Percentiles rank a stretch among this genome's conserved stretches.
phyloP scores from a whole-genome alignment of 1,140 invertebrate species.

The Macrobrachium rosenbergii region DNA sequence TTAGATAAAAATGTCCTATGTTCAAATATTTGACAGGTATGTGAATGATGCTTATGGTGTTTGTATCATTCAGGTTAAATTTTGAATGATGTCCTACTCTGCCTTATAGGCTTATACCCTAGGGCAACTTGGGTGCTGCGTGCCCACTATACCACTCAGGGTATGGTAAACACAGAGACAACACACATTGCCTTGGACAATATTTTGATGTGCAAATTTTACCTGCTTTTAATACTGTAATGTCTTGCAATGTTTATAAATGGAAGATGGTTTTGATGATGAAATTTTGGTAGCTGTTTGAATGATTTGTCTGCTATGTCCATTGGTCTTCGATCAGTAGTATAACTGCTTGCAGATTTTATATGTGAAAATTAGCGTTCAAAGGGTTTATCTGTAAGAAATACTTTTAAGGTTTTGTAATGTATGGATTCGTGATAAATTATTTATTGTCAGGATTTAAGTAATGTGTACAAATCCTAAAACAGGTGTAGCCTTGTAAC shows the following conservation, averaged over 20 bases:
- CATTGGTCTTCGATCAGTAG: not conserved
- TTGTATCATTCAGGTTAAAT: not conserved
- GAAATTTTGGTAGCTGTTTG: not conserved
- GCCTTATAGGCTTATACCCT: constrained; percentile 12
- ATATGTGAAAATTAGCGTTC: not conserved
- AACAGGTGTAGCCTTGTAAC: no score
- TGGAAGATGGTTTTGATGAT: constrained; percentile 4
- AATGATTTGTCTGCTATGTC: not conserved
- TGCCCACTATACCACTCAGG: constrained; percentile 54
- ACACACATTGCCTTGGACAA: constrained; percentile 55
- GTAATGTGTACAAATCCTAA: no score
- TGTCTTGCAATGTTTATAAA: not conserved
- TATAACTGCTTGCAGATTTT: constrained; percentile 1
- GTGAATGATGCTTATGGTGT: not conserved
- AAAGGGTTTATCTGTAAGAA: no score
- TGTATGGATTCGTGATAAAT: no score
- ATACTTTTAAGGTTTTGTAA: no score
- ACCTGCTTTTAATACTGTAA: not conserved
- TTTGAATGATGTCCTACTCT: constrained; percentile 13
- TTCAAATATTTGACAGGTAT: constrained; percentile 17
- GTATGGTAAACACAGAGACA: constrained; percentile 58
- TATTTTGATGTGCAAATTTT: constrained; percentile 39
- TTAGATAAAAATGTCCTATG: constrained; percentile 1
- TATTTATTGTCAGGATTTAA: no score
- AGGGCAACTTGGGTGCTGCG: constrained; percentile 49